Conservation (phyloP, 2,797 vertebrate species). For the Iguana delicatissima region DNA sequence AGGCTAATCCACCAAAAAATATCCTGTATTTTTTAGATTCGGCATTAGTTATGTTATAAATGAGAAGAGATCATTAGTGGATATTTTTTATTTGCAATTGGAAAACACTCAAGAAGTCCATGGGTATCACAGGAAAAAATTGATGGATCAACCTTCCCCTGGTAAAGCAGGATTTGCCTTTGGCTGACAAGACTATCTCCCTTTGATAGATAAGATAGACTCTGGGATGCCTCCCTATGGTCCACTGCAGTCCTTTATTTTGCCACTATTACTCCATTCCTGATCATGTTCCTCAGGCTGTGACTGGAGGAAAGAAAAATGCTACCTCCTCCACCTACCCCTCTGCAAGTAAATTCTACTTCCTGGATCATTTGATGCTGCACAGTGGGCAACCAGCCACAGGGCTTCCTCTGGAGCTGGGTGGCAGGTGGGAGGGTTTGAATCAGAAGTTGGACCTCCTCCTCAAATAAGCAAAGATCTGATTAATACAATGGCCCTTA, state of each 20-base stretch:
- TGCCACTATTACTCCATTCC: not conserved
- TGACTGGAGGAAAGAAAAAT: not conserved
- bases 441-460: not conserved
- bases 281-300: not conserved
- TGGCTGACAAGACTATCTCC: not conserved
- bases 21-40: not conserved
- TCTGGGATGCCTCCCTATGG: not conserved
- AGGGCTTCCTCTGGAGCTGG: not conserved
- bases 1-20: not conserved
- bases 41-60: not conserved
- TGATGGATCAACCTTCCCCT: not conserved
- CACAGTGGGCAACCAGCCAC: not conserved
- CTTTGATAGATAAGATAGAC: not conserved
- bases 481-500: not conserved
- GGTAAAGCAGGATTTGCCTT: not conserved
- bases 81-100: not conserved
- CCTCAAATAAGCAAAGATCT: not conserved
- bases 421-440: not conserved
- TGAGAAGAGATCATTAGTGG: slow-evolving; percentile 1
- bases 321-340: not conserved
- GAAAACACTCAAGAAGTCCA: not conserved
- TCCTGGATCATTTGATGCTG: not conserved
- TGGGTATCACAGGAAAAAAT: not conserved
- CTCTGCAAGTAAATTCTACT: not conserved
- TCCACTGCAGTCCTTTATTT: not conserved